Base-by-base conservation (phyloP, 2,888 invertebrate species). In the Itoplectis maculator region DNA sequence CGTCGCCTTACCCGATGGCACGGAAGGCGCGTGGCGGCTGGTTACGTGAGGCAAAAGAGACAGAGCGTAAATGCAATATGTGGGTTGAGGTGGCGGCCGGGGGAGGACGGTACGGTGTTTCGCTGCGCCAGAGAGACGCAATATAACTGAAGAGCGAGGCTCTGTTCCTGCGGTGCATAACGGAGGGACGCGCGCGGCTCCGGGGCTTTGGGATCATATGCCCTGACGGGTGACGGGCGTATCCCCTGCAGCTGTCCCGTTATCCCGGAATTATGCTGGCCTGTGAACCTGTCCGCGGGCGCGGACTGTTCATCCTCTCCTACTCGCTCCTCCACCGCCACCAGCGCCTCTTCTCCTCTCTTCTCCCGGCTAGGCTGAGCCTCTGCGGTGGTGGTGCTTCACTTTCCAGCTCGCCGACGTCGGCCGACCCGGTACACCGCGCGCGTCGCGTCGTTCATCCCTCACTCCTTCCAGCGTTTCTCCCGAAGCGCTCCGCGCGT, bases 211-310 rank as follows among this genome's bases (percentile, higher is more conserved):
- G 73, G 70, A 80, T 79, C 73, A 75, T 79, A 81, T 77, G 66
- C 51, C 68, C 68, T 83, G 83, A 80, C 83, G 70, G 77, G 72
- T 85, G 83, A 82, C 84, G 76, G 73, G 82, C 81, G 51, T 74
- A 82, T 79, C 56, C 81, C 76, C 75, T 70, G 82, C 81, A 84
- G 77, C 82, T 85, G 82, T 84, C 84, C 76, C 73, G 86, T 87
- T 88, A 87, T 88, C 88, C 85, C 83, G 87, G 85, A 90, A 90
- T 91, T 90, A 88, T 89, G 88, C 88, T 86, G 81, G 81, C 85
- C 83, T 83, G 87, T 86, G 87, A 88, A 87, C 86, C 86, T 87
- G 87, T 87, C 86, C 87, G 80, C 87, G 86, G 81, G 83, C 88
- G 81, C 35, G 63, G 49, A 35, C 47, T 56, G 56, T 49, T 66